phyloP scores from a whole-genome alignment of 2,797 vertebrate species.

The Acanthurus tractus region DNA sequence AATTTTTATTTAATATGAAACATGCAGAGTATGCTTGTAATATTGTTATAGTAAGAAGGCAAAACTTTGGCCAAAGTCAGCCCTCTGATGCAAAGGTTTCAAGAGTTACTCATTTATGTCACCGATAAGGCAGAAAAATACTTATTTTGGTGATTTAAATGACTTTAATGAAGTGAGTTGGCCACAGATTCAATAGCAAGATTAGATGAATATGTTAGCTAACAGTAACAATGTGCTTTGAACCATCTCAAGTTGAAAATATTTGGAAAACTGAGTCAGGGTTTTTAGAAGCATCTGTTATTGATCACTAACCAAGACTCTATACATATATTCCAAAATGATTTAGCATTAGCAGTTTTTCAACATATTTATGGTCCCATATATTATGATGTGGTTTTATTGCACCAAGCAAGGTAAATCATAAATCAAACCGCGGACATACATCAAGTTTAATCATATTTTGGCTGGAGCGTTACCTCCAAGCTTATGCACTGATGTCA shows the following conservation, averaged over 20 bases:
- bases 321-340: conserved; percentile 19
- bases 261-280: conserved; percentile 14
- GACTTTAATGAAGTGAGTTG: neutral
- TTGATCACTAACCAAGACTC: conserved; percentile 23
- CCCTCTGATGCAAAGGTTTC: neutral
- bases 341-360: conserved; percentile 32
- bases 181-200: too few relatives aligned
- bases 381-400: conserved; percentile 40
- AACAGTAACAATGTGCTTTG: neutral
- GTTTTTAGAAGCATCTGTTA: conserved; percentile 37
- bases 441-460: conserved; percentile 41
- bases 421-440: conserved; percentile 37
- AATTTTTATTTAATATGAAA: conserved; percentile 18
- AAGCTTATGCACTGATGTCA: conserved; percentile 66
- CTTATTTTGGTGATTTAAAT: neutral
- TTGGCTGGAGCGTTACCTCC: conserved; percentile 35
- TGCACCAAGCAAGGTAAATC: conserved; percentile 16
- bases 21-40: conserved; percentile 1
- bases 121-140: neutral
- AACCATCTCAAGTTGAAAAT: conserved; percentile 13
- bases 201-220: neutral
- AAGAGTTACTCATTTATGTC: neutral
- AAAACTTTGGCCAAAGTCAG: neutral
- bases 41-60: conserved; percentile 2
- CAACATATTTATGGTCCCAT: conserved; percentile 27